Base-by-base conservation (phyloP, 2,888 invertebrate genomes). In the Pycnomerus fuliginosus region DNA sequence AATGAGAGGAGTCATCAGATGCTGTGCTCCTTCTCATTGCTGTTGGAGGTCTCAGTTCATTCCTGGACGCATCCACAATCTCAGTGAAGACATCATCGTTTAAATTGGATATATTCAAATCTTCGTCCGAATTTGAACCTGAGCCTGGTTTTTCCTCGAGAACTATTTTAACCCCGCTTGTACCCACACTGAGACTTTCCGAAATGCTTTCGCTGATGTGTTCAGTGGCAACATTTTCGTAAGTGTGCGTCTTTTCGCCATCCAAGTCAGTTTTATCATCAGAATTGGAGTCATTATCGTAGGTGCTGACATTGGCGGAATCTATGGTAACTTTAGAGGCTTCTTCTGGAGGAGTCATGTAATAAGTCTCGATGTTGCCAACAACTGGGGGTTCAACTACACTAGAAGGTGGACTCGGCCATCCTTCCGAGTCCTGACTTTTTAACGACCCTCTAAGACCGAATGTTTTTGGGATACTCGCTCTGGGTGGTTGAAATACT, bases 361-460 rank as follows among this genome's bases (percentile, higher is more conserved):
- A 90, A 64, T 85, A 90, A 12, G 87, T 87, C 67, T 89, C 86
- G 3, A 89, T 85, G 68, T 84, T 86, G 60, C 86, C 87, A 12
- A 87, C 79, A 4, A 87, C 78, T 1, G 84, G 84, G 3, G 82
- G 81, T 60, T 85, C 87, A 40, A 84, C 75, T 12, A 84, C 75
- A 16, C 80, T 80, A 0, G 86, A 84, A 4, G 89, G 87, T 1
- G 89, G 85, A 25, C 89, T 87, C 0, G 89, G 88, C 87, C 89
- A 88, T 55, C 86, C 85, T 54, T 88, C 85, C 3, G 85, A 85
- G 53, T 85, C 84, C 65, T 86, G 85, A 7, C 73, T 73, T 49
- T 65, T 70, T 11, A 70, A 43, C 0, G 72, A 72, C 3, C 69
- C 68, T 24, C 70, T 57, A 25, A 73, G 56, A 8, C 72, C 70